These are phyloP conservation scores for Pseudomyrmex cubaensis DNA, from an alignment of 1,140 invertebrate genomes.

Conservation along the genomic window DNA sequence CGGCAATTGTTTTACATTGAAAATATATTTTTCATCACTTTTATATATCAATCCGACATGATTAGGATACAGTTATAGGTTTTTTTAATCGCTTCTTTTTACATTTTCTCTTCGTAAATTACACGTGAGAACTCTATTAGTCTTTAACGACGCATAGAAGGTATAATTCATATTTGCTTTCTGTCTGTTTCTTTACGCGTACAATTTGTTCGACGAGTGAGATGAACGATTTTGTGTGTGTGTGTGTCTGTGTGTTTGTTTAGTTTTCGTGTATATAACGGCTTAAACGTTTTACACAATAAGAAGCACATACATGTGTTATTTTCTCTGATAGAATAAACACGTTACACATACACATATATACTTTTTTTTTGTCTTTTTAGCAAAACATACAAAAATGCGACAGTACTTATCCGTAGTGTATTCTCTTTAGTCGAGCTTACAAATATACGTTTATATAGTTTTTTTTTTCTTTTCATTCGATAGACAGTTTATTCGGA, in stretches of 20 bases:
- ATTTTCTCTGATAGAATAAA: slow-evolving; percentile 2
- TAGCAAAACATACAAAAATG: slow-evolving; percentile 65
- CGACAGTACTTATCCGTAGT: slow-evolving; percentile 37
- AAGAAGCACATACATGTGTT: slow-evolving; percentile 52
- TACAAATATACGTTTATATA: slow-evolving; percentile 12
- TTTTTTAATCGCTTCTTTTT: slow-evolving; percentile 52
- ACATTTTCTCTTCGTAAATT: slow-evolving; percentile 34
- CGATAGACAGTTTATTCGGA: not conserved
- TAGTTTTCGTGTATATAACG: slow-evolving; percentile 17
- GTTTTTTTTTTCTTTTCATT: not conserved
- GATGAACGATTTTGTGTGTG: too few relatives aligned
- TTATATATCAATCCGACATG: slow-evolving; percentile 49
- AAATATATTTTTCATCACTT: slow-evolving; percentile 73
- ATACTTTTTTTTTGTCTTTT: slow-evolving; percentile 27
- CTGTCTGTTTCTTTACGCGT: slow-evolving; percentile 11
- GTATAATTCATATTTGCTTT: slow-evolving; percentile 6
- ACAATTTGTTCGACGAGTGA: not conserved
- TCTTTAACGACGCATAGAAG: not conserved
- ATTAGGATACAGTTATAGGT: slow-evolving; percentile 46
- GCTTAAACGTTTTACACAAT: slow-evolving; percentile 40
- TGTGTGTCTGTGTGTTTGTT: not conserved
- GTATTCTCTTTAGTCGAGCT: slow-evolving; percentile 26
- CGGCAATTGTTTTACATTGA: slow-evolving; percentile 48
- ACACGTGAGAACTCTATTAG: slow-evolving; percentile 9
- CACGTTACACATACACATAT: slow-evolving; percentile 18